Conservation (phyloP, 2,113 vertebrate genomes). For the Astatotilapia flaviijosephi region DNA sequence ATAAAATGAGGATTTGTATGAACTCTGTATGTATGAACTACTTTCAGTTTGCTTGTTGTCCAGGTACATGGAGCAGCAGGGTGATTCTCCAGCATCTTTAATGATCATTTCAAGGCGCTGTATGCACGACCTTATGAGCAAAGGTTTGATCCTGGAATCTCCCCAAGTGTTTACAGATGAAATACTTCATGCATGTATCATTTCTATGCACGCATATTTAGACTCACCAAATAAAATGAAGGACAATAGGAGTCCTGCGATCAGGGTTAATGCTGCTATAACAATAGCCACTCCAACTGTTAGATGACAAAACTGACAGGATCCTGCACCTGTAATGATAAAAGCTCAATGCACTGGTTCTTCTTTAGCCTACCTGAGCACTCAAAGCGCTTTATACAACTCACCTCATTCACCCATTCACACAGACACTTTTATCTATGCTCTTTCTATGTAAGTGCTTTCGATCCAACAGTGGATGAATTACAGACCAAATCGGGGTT, state of each 20-base stretch:
- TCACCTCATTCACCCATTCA: neutral
- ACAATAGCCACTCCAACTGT: neutral
- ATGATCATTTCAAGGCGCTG: neutral
- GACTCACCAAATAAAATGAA: neutral
- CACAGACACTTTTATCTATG: neutral
- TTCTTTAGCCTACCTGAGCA: neutral
- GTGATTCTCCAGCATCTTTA: neutral
- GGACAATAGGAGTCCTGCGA: neutral
- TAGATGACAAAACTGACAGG: neutral
- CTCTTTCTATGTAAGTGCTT: neutral
- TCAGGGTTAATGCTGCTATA: neutral
- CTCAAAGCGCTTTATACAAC: neutral
- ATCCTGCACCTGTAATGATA: neutral
- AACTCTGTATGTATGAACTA: neutral
- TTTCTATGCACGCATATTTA: neutral
- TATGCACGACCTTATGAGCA: neutral
- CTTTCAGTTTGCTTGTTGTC: neutral
- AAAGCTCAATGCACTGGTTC: neutral
- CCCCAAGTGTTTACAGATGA: neutral
- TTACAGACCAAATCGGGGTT: rapidly evolving
- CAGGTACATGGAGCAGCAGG: neutral
- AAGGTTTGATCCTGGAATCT: neutral
- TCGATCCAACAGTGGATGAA: neutral
- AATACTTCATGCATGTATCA: neutral
- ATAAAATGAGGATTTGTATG: rapidly evolving